A percentile compares a stretch with the other conserved stretches of the same genome.
Evolutionary conservation across 2,797 vertebrate species (phyloP).

Genomic region (Paratrypauchen microcephalus): DNA sequence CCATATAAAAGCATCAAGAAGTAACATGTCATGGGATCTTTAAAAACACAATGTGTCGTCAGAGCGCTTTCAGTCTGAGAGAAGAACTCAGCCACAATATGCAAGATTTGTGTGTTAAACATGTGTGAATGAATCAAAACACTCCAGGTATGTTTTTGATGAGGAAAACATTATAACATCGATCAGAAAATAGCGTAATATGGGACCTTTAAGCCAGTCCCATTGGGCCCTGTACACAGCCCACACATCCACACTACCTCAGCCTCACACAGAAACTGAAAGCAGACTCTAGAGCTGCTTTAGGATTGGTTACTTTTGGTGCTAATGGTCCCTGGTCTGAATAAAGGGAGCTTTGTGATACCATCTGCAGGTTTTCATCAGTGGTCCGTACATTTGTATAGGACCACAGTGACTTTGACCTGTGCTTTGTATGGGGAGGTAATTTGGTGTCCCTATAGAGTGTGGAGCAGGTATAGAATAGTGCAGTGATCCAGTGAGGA

Average conservation of each 20-base stretch:
- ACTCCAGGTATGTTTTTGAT: too few relatives aligned
- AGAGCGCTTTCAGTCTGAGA: too few relatives aligned
- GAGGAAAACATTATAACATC: too few relatives aligned
- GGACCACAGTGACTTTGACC: not conserved
- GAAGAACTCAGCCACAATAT: too few relatives aligned
- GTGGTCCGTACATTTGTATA: not conserved
- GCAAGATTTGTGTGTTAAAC: too few relatives aligned
- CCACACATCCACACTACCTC: not conserved
- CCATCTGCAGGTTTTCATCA: not conserved
- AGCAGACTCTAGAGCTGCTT: not conserved
- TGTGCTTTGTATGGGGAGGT: not conserved
- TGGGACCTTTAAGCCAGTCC: too few relatives aligned
- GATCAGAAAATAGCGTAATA: too few relatives aligned
- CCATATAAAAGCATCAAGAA: too few relatives aligned
- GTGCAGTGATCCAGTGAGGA: not conserved
- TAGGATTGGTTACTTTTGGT: not conserved
- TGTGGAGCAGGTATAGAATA: not conserved
- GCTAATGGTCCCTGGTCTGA: not conserved
- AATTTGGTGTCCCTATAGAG: not conserved
- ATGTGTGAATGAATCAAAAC: too few relatives aligned
- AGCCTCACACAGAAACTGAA: not conserved
- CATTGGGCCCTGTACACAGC: not conserved
- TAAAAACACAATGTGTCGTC: too few relatives aligned
- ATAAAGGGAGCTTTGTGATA: constrained; percentile 3
- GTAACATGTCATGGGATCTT: too few relatives aligned